Evolutionary conservation across 2,113 vertebrate genomes (phyloP), one percentile per base, ranked within the genome.

Genomic region (Oreochromis niloticus): DNA sequence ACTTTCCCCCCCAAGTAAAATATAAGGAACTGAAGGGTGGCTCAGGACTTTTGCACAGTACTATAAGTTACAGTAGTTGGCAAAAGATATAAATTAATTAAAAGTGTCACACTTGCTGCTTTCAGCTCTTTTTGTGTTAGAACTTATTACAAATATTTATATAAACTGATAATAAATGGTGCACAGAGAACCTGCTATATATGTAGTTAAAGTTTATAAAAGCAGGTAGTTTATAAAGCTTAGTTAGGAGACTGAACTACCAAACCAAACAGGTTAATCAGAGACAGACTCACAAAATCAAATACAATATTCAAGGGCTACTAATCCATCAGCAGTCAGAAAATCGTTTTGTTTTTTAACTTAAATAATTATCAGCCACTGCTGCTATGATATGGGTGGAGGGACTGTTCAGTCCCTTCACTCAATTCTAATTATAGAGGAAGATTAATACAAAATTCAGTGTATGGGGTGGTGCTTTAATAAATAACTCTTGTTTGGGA

Each of bases 1-100:
- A 63, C 59, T 10, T 32, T 32, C 3, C 24, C 0, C 17, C 14
- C 32, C 1, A 3, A 66, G 61, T n/a, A 46, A 73, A 46, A 73
- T 73, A 73, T 73, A 27, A 73, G 22, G 39, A 73, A 73, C 39
- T 6, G 13, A 43, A 24, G 7, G 66, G 3, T 71, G 22, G 39
- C 66, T 71, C n/a, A 43, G 39, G n/a, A 46, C 19, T 66, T n/a
- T 22, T 66, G 34, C 32, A 39, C 61, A n/a, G 19, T 0, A n/a
- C 61, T 16, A 17, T 11, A 3, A 16, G 2, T 73, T 73, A 73
- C 24, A 73, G 22, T 73, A 48, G 2, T 17, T 73, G 5, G 1
- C 9, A 73, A 27, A 73, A 48, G 6, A 27, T 75, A 75, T 11
- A 30, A 0, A 75, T 30, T 17, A 11, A 73, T 73, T 9, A 19